Evolutionary conservation across 2,888 invertebrate genomes (phyloP), one percentile per base, ranked within the genome.

Genomic region (Tineola bisselliella): DNA sequence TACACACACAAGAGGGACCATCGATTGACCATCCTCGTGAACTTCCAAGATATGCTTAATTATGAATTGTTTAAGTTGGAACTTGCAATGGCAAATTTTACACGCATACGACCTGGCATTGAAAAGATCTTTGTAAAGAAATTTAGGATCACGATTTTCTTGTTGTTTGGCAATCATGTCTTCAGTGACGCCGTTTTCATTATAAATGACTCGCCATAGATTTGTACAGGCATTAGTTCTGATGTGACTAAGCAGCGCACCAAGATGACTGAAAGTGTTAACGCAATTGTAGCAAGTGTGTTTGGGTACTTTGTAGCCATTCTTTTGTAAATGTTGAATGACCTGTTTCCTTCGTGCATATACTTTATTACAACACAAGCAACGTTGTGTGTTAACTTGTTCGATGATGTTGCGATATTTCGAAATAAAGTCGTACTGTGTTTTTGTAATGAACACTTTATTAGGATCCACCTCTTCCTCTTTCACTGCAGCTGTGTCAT

Each of bases 241-340:
- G 87, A 88, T 88, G 65, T 88, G 88, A 66, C 88, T 88, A 3
- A 88, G 75, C 30, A 88, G 67, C 33, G 88, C 88, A 18, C 88
- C 88, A 62, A 88, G 87, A 64, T 88, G 87, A 5, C 79, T 80
- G 64, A 89, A 90, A 0, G 90, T 89, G 30, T 90, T 77, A 63
- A 90, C 89, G 68, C 90, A 90, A 69, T 89, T 89, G 66, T 90
- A 90, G 67, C 90, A 90, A 0, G 90, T 90, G 66, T 89, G 90
- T 66, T 89, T 88, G 0, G 90, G 90, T 59, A 90, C 89, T 75
- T 86, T 87, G 63, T 84, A 80, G 1, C 88, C 88, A 70, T 86
- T 88, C 72, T 88, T 88, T 70, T 88, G 88, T 62, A 88, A 72
- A 68, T 88, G 88, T 63, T 88, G 88, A 66, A 88, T 88, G 43